Evolutionary conservation across 2,888 invertebrate genomes (phyloP).

Genomic region (Athalia rosae): DNA sequence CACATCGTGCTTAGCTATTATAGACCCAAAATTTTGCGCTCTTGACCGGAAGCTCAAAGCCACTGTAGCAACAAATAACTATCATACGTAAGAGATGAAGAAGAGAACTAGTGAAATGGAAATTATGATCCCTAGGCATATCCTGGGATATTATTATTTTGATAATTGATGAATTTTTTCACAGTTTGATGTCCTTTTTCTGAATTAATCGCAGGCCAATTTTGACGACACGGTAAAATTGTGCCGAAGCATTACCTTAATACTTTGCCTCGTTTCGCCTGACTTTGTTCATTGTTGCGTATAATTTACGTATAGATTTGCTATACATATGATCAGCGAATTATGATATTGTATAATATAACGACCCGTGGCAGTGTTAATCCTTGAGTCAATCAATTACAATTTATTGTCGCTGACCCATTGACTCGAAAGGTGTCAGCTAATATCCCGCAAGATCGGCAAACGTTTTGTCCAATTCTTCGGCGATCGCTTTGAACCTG

Average conservation of each 20-base stretch:
- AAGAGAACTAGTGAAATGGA: background rate
- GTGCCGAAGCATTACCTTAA: no score
- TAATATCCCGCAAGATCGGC: conserved; percentile 96
- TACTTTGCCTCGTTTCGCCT: no score
- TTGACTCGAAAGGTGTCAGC: conserved; percentile 45
- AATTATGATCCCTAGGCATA: no score
- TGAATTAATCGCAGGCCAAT: no score
- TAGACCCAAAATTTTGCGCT: background rate
- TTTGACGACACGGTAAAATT: no score
- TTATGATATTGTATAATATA: background rate
- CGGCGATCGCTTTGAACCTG: conserved; percentile 98
- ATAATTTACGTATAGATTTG: conserved; percentile 3
- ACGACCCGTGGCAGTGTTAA: conserved; percentile 40
- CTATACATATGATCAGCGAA: conserved; percentile 24
- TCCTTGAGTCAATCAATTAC: conserved; percentile 23
- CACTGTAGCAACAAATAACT: background rate
- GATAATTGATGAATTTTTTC: no score
- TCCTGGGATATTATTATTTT: no score
- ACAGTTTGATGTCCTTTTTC: no score
- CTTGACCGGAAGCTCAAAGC: background rate
- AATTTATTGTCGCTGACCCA: conserved; percentile 25
- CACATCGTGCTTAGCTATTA: no score
- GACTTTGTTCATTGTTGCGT: background rate
- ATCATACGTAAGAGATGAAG: background rate
- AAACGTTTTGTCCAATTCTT: conserved; percentile 97